Base-by-base conservation (phyloP, 2,113 vertebrate genomes). In the Sebastes schlegelii region DNA sequence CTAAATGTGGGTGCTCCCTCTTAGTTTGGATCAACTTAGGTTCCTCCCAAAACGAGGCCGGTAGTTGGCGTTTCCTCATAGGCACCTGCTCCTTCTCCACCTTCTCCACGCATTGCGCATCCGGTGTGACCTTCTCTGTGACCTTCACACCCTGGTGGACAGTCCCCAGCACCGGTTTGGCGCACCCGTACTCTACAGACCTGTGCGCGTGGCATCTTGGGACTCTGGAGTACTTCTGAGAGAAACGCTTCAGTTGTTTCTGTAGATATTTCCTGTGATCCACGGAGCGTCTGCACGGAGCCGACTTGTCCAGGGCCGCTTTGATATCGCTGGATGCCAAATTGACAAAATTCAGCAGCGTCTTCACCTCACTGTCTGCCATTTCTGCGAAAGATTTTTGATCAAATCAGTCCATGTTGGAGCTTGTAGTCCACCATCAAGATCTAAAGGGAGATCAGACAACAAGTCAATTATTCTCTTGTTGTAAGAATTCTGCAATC, bases 281-380 rank as follows among this genome's bases (percentile, higher is more conserved):
- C 89, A 99, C 98, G 0, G 98, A 99, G 80, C 98, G 97, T 80
- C 98, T 96, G 93, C 98, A 99, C 8, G 98, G 98, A 4, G 98
- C 98, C 0, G 98, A 99, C 91, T 99, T 98, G 90, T 99, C 98
- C 94, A 99, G 89, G 62, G 98, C 98, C 0, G 98, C 98, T 92
- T 99, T 99, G 92, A 99, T 99, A 92, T 99, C 98, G 0, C 98
- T 99, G 67, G 98, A 99, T 6, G 98, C 98, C 95, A 99, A 88
- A 91, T 99, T 99, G 19, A 99, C 98, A 4, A 99, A 99, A 93
- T 99, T 99, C 74, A 99, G 95, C 12, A 99, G 92, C 3, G 97
- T 99, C 94, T 99, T 99, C 62, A 99, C 98, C 60, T 99, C 98
- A 12, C 96, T 99, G 95, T 99, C 98, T 0, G 97, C 97, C 98